Percentiles rank a stretch among this genome's conserved stretches.
These are phyloP conservation scores for Eupithecia subumbrata DNA, from an alignment of 2,888 invertebrate genomes.

Conservation along the genomic window DNA sequence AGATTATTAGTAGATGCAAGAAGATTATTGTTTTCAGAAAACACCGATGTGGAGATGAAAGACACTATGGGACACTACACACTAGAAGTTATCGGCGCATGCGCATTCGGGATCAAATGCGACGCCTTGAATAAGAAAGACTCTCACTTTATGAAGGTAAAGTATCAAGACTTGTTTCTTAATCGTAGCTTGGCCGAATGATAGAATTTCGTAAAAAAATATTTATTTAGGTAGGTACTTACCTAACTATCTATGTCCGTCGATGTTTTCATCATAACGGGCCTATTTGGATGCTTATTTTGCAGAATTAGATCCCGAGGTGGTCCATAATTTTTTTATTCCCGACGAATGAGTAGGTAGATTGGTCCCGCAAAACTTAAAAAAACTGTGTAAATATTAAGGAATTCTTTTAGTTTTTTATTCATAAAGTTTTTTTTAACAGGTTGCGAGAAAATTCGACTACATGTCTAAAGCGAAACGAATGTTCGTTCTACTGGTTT, in stretches of 20 bases:
- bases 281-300: no score
- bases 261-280: no score
- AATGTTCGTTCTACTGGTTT: conserved; percentile 58
- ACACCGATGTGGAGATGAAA: conserved; percentile 81
- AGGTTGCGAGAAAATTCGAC: conserved; percentile 76
- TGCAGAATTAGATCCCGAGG: no score
- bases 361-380: no score
- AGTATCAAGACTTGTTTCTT: neutral
- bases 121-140: conserved; percentile 70
- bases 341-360: no score
- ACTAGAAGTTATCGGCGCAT: conserved; percentile 82
- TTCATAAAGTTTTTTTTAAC: conserved; percentile 19
- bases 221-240: neutral
- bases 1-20: no score
- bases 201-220: neutral
- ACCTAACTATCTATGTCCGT: no score
- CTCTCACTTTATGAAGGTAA: conserved; percentile 79
- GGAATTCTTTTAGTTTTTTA: no score
- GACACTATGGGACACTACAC: conserved; percentile 82
- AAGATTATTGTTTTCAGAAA: conserved; percentile 55
- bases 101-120: conserved; percentile 83
- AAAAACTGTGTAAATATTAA: no score
- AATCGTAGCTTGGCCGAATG: neutral
- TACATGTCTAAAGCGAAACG: conserved; percentile 67
- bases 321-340: no score